A percentile compares a stretch with the other conserved stretches of the same genome.
phyloP scores from a whole-genome alignment of 2,888 invertebrate species.

The Orthonevra nobilis region DNA sequence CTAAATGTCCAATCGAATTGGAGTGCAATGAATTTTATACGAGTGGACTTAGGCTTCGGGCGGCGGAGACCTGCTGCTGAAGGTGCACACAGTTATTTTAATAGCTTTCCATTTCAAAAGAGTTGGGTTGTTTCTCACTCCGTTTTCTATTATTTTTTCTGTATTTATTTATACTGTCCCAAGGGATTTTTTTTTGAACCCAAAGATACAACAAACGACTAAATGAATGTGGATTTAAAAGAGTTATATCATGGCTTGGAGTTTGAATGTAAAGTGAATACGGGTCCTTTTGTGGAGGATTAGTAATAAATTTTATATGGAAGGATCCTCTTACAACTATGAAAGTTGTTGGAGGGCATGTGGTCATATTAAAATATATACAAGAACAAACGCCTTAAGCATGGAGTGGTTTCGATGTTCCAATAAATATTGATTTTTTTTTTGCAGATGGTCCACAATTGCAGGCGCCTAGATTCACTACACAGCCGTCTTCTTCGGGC shows the following conservation, averaged over 20 bases:
- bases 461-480: slow-evolving; percentile 93
- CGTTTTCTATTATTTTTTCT: too few species aligned
- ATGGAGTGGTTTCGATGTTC: not conserved
- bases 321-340: slow-evolving; percentile 22
- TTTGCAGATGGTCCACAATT: slow-evolving; percentile 76
- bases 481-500: slow-evolving; percentile 91
- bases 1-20: slow-evolving; percentile 57
- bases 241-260: not conserved
- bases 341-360: too few species aligned
- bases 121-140: too few species aligned
- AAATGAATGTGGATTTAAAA: slow-evolving; percentile 28
- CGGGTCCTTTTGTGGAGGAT: not conserved
- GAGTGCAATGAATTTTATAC: slow-evolving; percentile 61
- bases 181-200: too few species aligned
- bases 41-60: slow-evolving; percentile 28
- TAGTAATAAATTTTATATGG: slow-evolving; percentile 23
- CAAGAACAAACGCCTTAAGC: not conserved
- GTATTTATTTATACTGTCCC: not conserved
- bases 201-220: slow-evolving; percentile 12
- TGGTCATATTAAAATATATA: slow-evolving; percentile 3
- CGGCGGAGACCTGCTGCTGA: not conserved
- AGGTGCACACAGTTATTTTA: slow-evolving; percentile 22
- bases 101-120: slow-evolving; percentile 34
- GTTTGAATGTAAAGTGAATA: slow-evolving; percentile 8
- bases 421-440: slow-evolving; percentile 4